Evolutionary conservation across 2,797 vertebrate species (phyloP).

Genomic region (Lepidocolaptes lacrymiger): DNA sequence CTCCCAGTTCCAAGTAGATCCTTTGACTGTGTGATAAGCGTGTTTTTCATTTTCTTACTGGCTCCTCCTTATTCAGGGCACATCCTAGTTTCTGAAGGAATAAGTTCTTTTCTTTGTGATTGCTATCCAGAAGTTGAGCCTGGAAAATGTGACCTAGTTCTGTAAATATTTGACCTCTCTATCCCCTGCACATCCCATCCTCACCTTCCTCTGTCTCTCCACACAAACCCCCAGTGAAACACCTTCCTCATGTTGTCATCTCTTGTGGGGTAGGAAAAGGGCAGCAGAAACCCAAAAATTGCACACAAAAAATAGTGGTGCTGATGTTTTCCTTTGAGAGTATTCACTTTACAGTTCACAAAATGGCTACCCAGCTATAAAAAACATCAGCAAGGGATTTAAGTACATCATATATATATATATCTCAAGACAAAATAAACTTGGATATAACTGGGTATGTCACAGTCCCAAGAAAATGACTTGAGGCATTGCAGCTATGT

Average conservation of each 20-base stretch:
- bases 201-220: not conserved
- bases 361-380: conserved; percentile 19
- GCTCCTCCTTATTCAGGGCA: conserved; percentile 10
- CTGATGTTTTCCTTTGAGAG: not conserved
- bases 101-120: not conserved
- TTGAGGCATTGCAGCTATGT: not conserved
- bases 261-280: not conserved
- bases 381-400: not conserved
- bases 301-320: not conserved
- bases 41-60: not conserved
- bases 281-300: not conserved
- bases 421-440: conserved; percentile 1
- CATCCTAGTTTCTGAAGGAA: not conserved
- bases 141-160: conserved; percentile 8
- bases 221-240: not conserved
- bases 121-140: not conserved
- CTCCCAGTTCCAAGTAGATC: not conserved
- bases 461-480: not conserved
- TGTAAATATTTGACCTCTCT: conserved; percentile 41
- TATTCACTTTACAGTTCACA: not conserved
- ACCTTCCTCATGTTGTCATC: not conserved
- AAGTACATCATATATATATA: not conserved
- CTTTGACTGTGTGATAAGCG: not conserved
- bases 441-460: not conserved
- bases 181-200: not conserved